Evolutionary conservation across 2,113 vertebrate genomes (phyloP).

Genomic region (Podarcis raffonei): DNA sequence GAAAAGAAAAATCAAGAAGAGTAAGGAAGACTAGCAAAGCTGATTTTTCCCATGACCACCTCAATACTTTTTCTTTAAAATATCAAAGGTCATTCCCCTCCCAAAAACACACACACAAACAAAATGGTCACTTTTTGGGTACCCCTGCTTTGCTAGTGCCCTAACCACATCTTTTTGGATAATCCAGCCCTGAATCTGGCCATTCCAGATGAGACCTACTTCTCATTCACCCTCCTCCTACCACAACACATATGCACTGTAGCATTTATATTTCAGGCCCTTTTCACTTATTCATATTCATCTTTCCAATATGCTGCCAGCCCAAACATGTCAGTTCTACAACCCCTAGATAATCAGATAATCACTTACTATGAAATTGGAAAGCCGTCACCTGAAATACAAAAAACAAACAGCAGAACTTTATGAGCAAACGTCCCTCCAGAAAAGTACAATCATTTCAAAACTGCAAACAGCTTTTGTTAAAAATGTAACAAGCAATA

Average conservation of each 20-base stretch:
- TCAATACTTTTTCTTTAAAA: no score
- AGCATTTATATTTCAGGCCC: neutral
- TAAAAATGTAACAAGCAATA: neutral
- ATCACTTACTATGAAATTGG: conserved; percentile 62
- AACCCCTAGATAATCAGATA: neutral
- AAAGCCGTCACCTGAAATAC: conserved; percentile 35
- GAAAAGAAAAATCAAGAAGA: no score
- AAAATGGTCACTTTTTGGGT: no score
- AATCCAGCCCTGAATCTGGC: no score
- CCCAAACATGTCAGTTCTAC: neutral
- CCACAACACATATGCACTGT: neutral
- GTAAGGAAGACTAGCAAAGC: no score
- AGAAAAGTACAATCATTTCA: neutral
- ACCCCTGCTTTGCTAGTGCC: no score
- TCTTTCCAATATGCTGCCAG: neutral
- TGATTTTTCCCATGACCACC: no score
- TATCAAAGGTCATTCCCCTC: no score
- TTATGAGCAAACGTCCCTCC: neutral
- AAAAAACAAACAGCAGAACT: neutral
- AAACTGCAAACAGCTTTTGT: neutral
- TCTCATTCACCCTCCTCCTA: neutral
- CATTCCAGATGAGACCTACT: neutral
- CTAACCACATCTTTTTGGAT: no score
- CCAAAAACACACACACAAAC: no score
- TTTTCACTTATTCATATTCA: neutral